Evolutionary conservation across 2,888 invertebrate genomes (phyloP).

Genomic region (Priocnemis perturbator): DNA sequence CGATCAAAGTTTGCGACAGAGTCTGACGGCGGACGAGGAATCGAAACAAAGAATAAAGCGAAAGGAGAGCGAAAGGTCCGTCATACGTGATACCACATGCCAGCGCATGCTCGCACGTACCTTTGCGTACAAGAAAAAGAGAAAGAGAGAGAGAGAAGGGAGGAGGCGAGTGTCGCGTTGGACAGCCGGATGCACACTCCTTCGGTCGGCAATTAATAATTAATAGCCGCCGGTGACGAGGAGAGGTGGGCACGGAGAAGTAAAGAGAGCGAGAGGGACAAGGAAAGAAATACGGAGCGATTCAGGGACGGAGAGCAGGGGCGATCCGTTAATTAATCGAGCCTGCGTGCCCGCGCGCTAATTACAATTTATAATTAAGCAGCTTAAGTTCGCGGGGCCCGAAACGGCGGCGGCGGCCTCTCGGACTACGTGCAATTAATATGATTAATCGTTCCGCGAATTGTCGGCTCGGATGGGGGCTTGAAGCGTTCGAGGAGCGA

Average conservation of each 20-base stretch:
- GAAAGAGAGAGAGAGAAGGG: constrained; percentile 21
- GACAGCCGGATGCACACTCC: constrained; percentile 64
- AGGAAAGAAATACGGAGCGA: not conserved
- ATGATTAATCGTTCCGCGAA: constrained; percentile 72
- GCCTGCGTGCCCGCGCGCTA: constrained; percentile 64
- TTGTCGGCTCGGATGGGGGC: constrained; percentile 54
- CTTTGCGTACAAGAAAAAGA: constrained; percentile 25
- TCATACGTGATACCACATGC: too few relatives aligned
- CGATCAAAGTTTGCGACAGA: not conserved
- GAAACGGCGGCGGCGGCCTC: constrained; percentile 32
- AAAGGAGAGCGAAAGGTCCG: not conserved
- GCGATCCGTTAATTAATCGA: constrained; percentile 69
- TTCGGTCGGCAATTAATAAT: constrained; percentile 69
- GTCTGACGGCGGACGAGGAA: too few relatives aligned
- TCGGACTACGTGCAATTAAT: constrained; percentile 65
- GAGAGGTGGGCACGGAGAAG: constrained; percentile 3
- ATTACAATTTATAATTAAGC: constrained; percentile 74
- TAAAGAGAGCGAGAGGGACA: not conserved
- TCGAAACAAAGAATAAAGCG: too few relatives aligned
- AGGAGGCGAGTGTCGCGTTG: constrained; percentile 56
- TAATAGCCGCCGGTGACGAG: constrained; percentile 62
- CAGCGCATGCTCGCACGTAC: not conserved
- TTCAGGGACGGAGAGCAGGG: constrained; percentile 16
- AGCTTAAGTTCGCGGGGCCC: constrained; percentile 59
- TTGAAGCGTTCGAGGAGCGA: constrained; percentile 21